Conservation (phyloP, 2,888 invertebrate species). For the Volucella inflata region DNA sequence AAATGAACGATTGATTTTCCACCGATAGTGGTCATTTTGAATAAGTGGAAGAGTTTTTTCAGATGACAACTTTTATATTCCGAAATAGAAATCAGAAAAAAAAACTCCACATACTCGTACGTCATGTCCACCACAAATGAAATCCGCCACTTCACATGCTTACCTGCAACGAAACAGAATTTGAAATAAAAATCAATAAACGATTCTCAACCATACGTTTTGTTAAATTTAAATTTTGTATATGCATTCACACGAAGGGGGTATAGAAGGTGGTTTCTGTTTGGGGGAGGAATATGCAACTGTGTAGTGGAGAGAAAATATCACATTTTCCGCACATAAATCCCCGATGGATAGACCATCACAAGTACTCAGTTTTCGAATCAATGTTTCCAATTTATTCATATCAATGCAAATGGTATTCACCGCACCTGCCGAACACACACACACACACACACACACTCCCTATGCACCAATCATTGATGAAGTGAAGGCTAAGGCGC, state of each 20-base stretch:
- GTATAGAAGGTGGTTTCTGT: conserved; percentile 23
- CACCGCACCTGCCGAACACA: conserved; percentile 64
- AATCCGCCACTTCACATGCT: conserved; percentile 54
- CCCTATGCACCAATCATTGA: conserved; percentile 13
- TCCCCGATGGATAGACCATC: conserved; percentile 56
- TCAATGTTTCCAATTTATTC: conserved; percentile 74
- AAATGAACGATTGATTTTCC: too few species aligned
- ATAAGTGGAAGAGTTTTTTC: too few species aligned
- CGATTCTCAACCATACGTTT: conserved; percentile 27
- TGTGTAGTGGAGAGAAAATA: conserved; percentile 9
- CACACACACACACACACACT: conserved; percentile 8
- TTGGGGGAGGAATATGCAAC: conserved; percentile 25
- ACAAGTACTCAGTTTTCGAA: conserved; percentile 51
- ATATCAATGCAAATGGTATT: conserved; percentile 75
- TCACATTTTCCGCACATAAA: conserved; percentile 71
- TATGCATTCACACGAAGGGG: neutral
- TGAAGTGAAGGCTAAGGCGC: neutral
- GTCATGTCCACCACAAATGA: conserved; percentile 55
- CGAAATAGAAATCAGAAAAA: neutral
- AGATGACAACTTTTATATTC: neutral
- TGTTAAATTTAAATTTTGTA: conserved; percentile 29
- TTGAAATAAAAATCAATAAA: conserved; percentile 47
- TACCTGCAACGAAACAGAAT: conserved; percentile 58
- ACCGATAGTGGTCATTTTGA: too few species aligned
- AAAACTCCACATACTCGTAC: conserved; percentile 18